A percentile compares a stretch with the other conserved stretches of the same genome.
These are phyloP conservation scores for Rhynchopsitta pachyrhyncha DNA, from an alignment of 2,113 vertebrate species.

Conservation along the genomic window DNA sequence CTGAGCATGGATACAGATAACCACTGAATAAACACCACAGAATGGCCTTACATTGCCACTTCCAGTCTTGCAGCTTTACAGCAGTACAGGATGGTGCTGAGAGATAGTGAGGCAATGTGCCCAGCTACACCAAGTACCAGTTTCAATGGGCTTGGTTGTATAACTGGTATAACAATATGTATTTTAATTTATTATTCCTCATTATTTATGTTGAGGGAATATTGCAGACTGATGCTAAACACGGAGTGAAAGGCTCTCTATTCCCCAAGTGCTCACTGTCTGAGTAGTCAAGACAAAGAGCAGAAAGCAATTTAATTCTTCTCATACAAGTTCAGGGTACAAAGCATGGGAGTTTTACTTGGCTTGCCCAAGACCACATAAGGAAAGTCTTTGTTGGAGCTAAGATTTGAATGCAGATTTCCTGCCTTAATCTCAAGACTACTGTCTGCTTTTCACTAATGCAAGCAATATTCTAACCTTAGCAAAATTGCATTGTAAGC, in stretches of 20 bases:
- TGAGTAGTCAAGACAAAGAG: not conserved
- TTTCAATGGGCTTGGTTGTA: not conserved
- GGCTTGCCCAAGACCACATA: not conserved
- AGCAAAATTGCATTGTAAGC: not conserved
- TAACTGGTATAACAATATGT: not conserved
- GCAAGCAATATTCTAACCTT: not conserved
- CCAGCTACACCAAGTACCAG: not conserved
- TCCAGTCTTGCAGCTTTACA: not conserved
- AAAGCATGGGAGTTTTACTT: not conserved
- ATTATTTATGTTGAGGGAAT: not conserved
- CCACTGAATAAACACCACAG: accelerated
- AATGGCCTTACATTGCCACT: not conserved
- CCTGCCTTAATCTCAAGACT: not conserved
- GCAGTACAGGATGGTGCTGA: not conserved
- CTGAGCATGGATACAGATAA: not conserved
- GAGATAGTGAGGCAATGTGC: accelerated
- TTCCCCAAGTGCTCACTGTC: not conserved
- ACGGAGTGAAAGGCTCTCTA: not conserved
- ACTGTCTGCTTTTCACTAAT: not conserved
- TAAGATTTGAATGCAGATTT: not conserved
- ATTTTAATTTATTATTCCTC: not conserved
- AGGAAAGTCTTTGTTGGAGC: not conserved
- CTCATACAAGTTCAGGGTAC: not conserved
- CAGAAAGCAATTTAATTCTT: not conserved
- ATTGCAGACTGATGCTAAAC: not conserved